These are phyloP conservation scores for Lagodon rhomboides DNA, from an alignment of 2,797 vertebrate genomes.

Conservation along the genomic window DNA sequence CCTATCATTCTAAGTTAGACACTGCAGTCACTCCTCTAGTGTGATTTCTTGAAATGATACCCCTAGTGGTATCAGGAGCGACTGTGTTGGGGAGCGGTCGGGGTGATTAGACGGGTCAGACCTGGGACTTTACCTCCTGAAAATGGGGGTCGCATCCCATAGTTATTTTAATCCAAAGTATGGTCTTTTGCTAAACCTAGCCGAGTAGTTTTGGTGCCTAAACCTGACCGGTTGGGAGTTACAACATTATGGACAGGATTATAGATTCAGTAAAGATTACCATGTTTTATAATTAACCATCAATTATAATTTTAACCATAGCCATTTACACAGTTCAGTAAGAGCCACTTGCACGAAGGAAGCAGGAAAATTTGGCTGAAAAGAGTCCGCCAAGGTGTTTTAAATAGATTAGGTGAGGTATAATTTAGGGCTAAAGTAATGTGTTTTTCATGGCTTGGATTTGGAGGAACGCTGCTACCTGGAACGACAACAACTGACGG, in stretches of 20 bases:
- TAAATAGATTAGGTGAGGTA: not conserved
- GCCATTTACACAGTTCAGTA: not conserved
- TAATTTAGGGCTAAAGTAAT: not conserved
- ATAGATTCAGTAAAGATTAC: not conserved
- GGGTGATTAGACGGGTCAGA: no score
- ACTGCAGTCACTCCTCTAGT: no score
- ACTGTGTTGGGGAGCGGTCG: no score
- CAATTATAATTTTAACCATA: not conserved
- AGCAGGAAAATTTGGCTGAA: not conserved
- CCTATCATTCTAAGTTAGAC: no score
- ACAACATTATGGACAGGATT: not conserved
- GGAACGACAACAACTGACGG: not conserved
- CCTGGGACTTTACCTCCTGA: no score
- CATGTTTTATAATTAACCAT: not conserved
- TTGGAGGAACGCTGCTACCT: not conserved
- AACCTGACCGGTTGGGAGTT: no score
- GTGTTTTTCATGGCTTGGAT: not conserved
- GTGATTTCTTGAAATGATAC: no score
- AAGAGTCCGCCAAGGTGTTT: not conserved
- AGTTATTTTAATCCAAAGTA: no score
- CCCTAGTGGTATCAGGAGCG: no score
- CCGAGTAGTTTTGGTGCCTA: no score
- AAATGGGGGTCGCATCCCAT: no score
- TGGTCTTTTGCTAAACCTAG: no score
- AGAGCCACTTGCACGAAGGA: not conserved